Conservation (phyloP, 2,797 vertebrate genomes). For the Lagorchestes hirsutus region DNA sequence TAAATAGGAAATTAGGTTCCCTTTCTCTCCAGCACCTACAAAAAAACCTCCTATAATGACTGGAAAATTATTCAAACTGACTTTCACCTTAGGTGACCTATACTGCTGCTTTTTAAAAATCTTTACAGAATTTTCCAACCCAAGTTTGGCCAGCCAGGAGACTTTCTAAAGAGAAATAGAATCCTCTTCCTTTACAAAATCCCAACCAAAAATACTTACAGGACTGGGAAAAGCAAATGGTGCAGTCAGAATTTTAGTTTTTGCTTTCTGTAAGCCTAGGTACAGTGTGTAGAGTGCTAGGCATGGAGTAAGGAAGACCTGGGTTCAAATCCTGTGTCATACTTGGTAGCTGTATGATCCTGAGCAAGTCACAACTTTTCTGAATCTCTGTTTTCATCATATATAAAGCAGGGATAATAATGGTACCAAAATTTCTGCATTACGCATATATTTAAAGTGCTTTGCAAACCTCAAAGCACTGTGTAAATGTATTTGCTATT, state of each 20-base stretch:
- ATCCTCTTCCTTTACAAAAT: background rate
- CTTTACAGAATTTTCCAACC: background rate
- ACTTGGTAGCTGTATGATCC: background rate
- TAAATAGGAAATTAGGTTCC: background rate
- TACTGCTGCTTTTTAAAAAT: background rate
- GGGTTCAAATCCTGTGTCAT: background rate
- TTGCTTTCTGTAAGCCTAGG: background rate
- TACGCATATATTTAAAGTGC: background rate
- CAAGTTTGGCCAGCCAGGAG: background rate
- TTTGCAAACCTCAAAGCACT: background rate
- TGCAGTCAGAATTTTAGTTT: background rate
- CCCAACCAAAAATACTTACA: background rate
- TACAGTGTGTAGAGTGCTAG: background rate
- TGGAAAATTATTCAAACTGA: background rate
- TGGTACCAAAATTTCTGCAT: background rate
- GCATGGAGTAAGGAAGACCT: background rate
- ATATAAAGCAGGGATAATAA: background rate
- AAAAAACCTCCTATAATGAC: background rate
- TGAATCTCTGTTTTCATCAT: background rate
- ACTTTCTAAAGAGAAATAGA: background rate
- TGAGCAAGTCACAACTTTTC: background rate
- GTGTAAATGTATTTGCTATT: background rate
- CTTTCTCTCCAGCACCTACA: background rate
- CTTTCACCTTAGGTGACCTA: background rate
- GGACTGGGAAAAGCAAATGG: background rate